A percentile compares a stretch with the other conserved stretches of the same genome.
Conservation (phyloP, 30 jellyfish, hydroid and myxozoan genomes). For the Chironex yamaguchii region DNA sequence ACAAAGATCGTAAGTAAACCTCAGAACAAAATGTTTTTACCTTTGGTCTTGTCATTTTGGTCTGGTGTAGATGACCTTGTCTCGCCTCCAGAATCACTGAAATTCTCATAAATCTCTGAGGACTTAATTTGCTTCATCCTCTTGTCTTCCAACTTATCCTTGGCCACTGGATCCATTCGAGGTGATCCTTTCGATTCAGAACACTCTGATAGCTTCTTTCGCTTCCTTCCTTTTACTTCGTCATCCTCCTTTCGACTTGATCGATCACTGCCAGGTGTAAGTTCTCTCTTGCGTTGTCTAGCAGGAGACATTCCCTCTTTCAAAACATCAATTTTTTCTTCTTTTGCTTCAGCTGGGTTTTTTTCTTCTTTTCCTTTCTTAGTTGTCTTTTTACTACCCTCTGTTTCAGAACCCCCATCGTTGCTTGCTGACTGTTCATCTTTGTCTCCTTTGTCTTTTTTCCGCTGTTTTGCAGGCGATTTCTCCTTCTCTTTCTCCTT, state of each 20-base stretch:
- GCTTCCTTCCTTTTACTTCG: conserved; percentile 50
- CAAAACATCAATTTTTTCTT: background rate
- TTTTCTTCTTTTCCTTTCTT: background rate
- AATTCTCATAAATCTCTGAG: conserved; percentile 41
- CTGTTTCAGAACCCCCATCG: conserved; percentile 7
- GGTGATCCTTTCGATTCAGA: conserved; percentile 53
- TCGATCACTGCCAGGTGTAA: background rate
- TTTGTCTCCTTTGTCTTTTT: background rate
- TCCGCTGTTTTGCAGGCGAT: background rate
- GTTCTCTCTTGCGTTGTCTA: background rate
- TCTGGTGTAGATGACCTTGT: conserved; percentile 65
- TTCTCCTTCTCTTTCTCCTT: background rate
- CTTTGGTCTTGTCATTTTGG: conserved; percentile 43
- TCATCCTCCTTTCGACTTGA: background rate
- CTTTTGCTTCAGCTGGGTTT: background rate
- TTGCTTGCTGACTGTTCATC: conserved; percentile 4
- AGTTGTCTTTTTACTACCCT: background rate
- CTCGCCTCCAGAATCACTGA: conserved; percentile 60
- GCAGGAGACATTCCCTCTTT: background rate
- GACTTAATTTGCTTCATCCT: conserved; percentile 22
- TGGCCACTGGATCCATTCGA: conserved; percentile 20
- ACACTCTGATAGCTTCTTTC: conserved; percentile 31
- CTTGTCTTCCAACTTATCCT: conserved; percentile 52
- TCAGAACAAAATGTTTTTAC: background rate
- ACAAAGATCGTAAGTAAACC: too few relatives aligned